Evolutionary conservation across 1,140 invertebrate genomes (phyloP).

Genomic region (Megathymus violae): DNA sequence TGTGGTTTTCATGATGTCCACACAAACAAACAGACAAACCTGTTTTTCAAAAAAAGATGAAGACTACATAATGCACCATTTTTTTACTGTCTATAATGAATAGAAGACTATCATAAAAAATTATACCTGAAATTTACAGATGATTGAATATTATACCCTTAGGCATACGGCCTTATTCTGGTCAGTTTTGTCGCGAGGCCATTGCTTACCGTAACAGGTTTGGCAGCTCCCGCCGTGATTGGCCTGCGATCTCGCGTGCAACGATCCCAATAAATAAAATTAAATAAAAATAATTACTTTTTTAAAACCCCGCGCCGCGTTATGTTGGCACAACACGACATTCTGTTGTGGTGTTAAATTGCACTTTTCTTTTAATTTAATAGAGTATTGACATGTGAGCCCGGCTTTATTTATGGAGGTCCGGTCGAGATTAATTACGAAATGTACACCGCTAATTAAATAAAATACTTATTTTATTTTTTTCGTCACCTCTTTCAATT

Average conservation of each 20-base stretch:
- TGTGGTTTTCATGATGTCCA: too few species aligned
- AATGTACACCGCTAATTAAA: constrained; percentile 39
- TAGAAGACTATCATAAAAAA: too few species aligned
- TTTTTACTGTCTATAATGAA: too few species aligned
- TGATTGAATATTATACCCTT: background rate
- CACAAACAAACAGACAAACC: too few species aligned
- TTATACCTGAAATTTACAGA: background rate
- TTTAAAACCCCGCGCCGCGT: constrained; percentile 49
- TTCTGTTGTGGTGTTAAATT: constrained; percentile 59
- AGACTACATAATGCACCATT: too few species aligned
- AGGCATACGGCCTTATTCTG: background rate
- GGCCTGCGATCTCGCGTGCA: constrained; percentile 57
- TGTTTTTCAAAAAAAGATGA: too few species aligned
- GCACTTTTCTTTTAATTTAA: constrained; percentile 62
- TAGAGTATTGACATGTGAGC: constrained; percentile 56
- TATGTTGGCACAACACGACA: constrained; percentile 66
- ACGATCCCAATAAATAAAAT: constrained; percentile 70
- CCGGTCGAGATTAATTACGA: constrained; percentile 39
- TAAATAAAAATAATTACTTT: constrained; percentile 74
- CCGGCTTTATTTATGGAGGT: constrained; percentile 35
- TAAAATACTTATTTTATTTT: constrained; percentile 29
- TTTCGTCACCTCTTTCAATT: constrained; percentile 14
- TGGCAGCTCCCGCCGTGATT: constrained; percentile 51
- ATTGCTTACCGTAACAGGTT: constrained; percentile 42
- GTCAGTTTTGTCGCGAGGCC: constrained; percentile 11